Evolutionary conservation across 2,113 vertebrate genomes (phyloP).

Genomic region (Ahaetulla prasina): DNA sequence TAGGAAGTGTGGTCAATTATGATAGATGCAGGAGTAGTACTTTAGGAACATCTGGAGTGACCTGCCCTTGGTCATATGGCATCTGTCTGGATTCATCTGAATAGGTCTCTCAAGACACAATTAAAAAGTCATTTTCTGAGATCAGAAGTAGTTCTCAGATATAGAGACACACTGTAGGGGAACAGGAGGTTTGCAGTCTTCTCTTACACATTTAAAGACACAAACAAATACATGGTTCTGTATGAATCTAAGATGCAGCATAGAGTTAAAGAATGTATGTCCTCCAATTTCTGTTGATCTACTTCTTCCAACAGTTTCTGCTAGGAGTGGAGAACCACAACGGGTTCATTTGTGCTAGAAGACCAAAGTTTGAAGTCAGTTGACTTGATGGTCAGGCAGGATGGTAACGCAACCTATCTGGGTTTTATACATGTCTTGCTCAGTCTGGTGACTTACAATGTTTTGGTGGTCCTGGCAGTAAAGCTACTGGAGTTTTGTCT

Average conservation of each 20-base stretch:
- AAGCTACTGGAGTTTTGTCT: neutral
- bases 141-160: neutral
- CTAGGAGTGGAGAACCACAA: neutral
- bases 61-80: neutral
- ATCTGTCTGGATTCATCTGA: neutral
- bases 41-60: neutral
- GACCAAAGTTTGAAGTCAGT: neutral
- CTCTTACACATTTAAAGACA: neutral
- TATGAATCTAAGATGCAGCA: neutral
- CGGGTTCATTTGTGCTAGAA: neutral
- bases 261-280: neutral
- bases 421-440: neutral
- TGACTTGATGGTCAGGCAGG: neutral
- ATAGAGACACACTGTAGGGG: neutral
- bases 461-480: neutral
- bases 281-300: neutral
- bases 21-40: neutral
- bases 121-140: neutral
- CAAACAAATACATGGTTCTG: neutral
- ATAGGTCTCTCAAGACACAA: neutral
- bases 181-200: neutral
- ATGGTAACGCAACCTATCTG: neutral
- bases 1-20: neutral
- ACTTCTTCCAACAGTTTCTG: neutral
- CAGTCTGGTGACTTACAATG: neutral